A percentile compares a stretch with the other conserved stretches of the same genome.
Evolutionary conservation across 2,888 invertebrate genomes (phyloP).

Genomic region (Euphydryas editha): DNA sequence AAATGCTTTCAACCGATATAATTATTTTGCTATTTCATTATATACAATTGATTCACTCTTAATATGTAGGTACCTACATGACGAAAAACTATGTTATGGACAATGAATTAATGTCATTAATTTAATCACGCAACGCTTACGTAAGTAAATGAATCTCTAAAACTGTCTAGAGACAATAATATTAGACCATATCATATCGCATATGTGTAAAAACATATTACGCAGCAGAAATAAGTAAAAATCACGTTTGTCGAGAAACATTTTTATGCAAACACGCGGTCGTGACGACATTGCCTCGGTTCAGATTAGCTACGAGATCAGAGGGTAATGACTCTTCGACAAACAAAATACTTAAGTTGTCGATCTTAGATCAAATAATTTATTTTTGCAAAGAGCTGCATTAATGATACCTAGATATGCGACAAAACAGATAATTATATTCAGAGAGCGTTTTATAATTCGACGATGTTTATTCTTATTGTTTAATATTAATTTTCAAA

Average conservation of each 20-base stretch:
- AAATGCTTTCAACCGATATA: no score
- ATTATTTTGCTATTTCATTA: no score
- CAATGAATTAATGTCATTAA: neutral
- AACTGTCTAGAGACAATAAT: slow-evolving; percentile 4
- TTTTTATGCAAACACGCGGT: slow-evolving; percentile 33
- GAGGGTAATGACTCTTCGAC: slow-evolving; percentile 41
- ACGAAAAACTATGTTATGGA: neutral
- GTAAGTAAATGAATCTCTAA: neutral
- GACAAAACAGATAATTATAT: no score
- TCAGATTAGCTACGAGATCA: slow-evolving; percentile 35
- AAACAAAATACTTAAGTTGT: slow-evolving; percentile 36
- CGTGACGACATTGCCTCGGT: slow-evolving; percentile 24
- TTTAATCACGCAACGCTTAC: neutral
- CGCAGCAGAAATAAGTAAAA: slow-evolving; percentile 34
- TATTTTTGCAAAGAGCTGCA: slow-evolving; percentile 35
- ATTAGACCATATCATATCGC: neutral
- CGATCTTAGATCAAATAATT: slow-evolving; percentile 34
- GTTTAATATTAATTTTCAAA: no score
- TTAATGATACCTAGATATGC: no score
- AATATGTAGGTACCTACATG: no score
- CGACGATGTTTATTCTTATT: no score
- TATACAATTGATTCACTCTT: no score
- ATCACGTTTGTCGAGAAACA: slow-evolving; percentile 23
- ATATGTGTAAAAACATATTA: slow-evolving; percentile 14
- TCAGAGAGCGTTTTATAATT: no score